These are phyloP conservation scores for Lymantria monacha DNA, from an alignment of 2,888 invertebrate species.

Conservation along the genomic window DNA sequence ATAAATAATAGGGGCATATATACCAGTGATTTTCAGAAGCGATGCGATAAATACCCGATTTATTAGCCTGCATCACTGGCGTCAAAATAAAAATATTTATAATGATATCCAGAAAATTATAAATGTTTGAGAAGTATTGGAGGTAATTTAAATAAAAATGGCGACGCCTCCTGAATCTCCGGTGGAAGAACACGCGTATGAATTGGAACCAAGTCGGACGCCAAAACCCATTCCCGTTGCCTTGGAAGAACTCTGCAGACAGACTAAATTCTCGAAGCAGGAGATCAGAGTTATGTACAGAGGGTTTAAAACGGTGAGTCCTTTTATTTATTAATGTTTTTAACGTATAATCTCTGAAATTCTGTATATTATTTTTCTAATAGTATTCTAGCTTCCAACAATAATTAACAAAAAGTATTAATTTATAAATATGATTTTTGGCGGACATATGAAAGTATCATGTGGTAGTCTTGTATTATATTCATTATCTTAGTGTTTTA, in stretches of 20 bases:
- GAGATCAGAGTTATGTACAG: constrained; percentile 98
- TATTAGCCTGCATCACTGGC: not conserved
- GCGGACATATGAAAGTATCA: no score
- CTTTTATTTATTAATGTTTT: constrained; percentile 7
- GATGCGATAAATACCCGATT: not conserved
- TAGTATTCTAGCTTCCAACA: no score
- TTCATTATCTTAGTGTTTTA: no score
- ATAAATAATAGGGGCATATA: constrained; percentile 18
- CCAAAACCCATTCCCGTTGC: constrained; percentile 93
- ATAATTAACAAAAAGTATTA: no score
- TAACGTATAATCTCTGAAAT: no score
- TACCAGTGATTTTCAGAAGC: not conserved
- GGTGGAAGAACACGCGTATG: constrained; percentile 92
- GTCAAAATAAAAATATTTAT: not conserved
- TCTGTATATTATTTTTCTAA: no score
- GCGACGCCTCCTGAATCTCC: constrained; percentile 94
- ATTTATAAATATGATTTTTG: no score
- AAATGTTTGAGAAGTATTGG: constrained; percentile 10
- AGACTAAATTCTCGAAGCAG: constrained; percentile 96
- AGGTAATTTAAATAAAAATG: constrained; percentile 73
- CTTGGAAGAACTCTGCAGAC: constrained; percentile 94
- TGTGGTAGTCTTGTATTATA: no score
- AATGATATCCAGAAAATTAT: constrained; percentile 27
- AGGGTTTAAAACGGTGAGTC: constrained; percentile 96
- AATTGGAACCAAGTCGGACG: constrained; percentile 89